Evolutionary conservation across 1,140 invertebrate genomes (phyloP), one percentile per base, ranked within the genome.

Genomic region (Caenorhabditis latens): DNA sequence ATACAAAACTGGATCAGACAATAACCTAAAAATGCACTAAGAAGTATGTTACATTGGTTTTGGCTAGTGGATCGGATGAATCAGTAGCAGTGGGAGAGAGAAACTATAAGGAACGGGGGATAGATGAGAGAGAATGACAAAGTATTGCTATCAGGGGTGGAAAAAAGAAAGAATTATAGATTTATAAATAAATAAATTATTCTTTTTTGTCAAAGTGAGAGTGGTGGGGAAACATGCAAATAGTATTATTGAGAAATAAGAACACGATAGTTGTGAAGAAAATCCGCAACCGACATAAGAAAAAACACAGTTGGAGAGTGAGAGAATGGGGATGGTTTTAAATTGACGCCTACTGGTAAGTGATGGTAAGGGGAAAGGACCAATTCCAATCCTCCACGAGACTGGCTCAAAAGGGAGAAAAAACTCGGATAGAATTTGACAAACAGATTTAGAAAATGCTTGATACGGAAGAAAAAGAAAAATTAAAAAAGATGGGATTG

Each of bases 21-120:
- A 11, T 24, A 24, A 79, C 43, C 71, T 53, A 50, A 42, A 79
- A 79, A 79, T 79, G 71, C 71, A 79, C 71, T 50, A 79, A 79
- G 21, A 11, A 32, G 13, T 21, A 19, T 50, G 11, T 79, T 79
- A n/a, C 42, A 79, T 32, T 32, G 2, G 2, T 32, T 32, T 32
- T 32, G 32, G 32, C 32, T 32, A 32, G 32, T 32, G 40, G 42
- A 11, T 53, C 2, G 46, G 4, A 16, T 71, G 65, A 42, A 13
- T 21, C 4, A 11, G 19, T 43, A 19, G 65, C 4, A 71, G 4
- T 53, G 71, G 46, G 5, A 50, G n/a, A 50, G n/a, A 53, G 11
- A 14, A 24, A 14, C n/a, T 50, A 50, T 46, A 50, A 13, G 7
- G 42, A 46, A 46, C 8, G 40, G 8, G 46, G 7, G 46, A 9